Base-by-base conservation (phyloP, 2,113 vertebrate genomes). In the Melanerpes aurifrons region DNA sequence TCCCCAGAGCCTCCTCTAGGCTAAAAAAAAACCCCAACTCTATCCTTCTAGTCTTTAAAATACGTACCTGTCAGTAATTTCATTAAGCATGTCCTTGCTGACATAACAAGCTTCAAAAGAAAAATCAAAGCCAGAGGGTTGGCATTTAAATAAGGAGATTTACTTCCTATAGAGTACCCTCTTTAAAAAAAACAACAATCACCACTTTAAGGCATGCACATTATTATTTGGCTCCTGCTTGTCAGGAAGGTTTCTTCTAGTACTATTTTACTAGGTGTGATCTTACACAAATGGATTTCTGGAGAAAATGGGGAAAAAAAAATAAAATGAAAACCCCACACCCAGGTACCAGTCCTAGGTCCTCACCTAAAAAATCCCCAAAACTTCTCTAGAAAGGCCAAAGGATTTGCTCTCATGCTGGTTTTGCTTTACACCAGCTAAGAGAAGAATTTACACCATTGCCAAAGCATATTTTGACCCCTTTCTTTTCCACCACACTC, bases 401-500 rank as follows among this genome's bases (percentile, higher is more conserved):
- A 63, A 77, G 57, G 12, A 80, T 64, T 53, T 76, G 29, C 35
- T 78, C 12, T 77, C 37, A 20, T 2, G 0, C 7, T 18, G 53
- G 16, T 47, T 82, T 82, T 25, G n/a, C 25, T 62, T 82, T 6
- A 57, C 40, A 35, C 25, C 26, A 37, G 16, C 47, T 24, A 59
- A 70, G 59, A 87, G n/a, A 76, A 35, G 18, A 82, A 77, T 68
- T 74, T 28, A 67, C 16, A 86, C 12, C 21, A 47, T 2, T 0
- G 5, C 25, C 13, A 68, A 40, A 77, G 61, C 31, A 62, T 50
- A 67, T 59, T 47, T 56, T 67, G 56, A 53, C 32, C 40, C 32
- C 12, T 50, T 86, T 70, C 45, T 68, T 48, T 43, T 7, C 53
- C 68, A 25, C 0, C 0, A 0, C 29, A 13, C 1, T 1, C 8